Conservation (phyloP, 2,888 invertebrate species). For the Ochropleura leucogaster region DNA sequence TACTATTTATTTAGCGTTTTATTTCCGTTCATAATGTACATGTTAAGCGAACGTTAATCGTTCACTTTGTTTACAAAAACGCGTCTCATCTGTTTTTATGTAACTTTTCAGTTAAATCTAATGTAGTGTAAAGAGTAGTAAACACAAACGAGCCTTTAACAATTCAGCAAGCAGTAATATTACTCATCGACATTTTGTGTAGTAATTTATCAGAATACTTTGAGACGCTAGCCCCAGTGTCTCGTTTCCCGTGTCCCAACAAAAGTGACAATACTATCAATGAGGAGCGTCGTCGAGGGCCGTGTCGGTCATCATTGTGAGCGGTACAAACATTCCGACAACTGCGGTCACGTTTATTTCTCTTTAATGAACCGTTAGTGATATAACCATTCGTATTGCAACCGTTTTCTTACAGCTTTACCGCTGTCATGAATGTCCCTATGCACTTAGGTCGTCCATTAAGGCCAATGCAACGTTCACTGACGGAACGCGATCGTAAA, state of each 20-base stretch:
- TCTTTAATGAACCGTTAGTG: constrained; percentile 77
- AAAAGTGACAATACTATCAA: constrained; percentile 51
- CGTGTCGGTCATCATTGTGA: constrained; percentile 54
- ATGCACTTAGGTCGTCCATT: constrained; percentile 90
- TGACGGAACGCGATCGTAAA: constrained; percentile 89
- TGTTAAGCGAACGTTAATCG: constrained; percentile 71
- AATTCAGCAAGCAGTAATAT: constrained; percentile 21
- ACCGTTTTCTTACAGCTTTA: constrained; percentile 79
- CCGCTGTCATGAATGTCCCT: constrained; percentile 88
- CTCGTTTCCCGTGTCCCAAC: constrained; percentile 38
- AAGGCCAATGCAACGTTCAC: constrained; percentile 87
- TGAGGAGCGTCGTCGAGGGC: constrained; percentile 20
- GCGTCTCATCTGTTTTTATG: constrained; percentile 76
- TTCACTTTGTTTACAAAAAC: constrained; percentile 70
- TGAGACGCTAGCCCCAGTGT: constrained; percentile 25
- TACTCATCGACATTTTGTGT: constrained; percentile 22
- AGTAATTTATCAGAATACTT: constrained; percentile 37
- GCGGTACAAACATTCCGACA: constrained; percentile 61
- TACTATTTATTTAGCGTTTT: constrained; percentile 78
- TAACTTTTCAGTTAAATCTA: constrained; percentile 45
- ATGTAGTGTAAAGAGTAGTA: constrained; percentile 24
- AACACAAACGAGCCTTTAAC: constrained; percentile 30
- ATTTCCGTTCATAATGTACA: constrained; percentile 70
- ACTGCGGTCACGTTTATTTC: constrained; percentile 65
- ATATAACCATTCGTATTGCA: constrained; percentile 75